phyloP scores from a whole-genome alignment of 2,888 invertebrate genomes.

The Cremastinae sp. region DNA sequence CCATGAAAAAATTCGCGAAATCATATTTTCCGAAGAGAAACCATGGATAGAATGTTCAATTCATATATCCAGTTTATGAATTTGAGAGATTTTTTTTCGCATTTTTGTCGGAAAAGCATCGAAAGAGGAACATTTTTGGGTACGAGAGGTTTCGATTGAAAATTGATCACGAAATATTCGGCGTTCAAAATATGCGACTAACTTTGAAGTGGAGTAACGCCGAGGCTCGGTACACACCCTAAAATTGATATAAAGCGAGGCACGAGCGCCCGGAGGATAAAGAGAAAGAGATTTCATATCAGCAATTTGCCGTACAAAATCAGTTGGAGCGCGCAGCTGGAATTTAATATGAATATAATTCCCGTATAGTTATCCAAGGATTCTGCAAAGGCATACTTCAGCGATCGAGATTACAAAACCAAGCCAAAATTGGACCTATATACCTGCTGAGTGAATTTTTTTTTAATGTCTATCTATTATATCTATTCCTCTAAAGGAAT shows the following conservation, averaged over 20 bases:
- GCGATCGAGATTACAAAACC: conserved; percentile 7
- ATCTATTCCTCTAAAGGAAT: too few relatives aligned
- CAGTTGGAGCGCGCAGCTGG: conserved; percentile 41
- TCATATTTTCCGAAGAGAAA: too few relatives aligned
- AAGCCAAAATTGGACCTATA: neutral
- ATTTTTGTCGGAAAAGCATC: too few relatives aligned
- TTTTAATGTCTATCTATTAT: too few relatives aligned
- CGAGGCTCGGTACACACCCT: neutral
- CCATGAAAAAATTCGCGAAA: too few relatives aligned
- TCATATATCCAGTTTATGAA: too few relatives aligned
- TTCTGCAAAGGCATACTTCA: conserved; percentile 10
- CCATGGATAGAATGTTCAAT: too few relatives aligned
- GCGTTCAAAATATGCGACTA: conserved; percentile 33
- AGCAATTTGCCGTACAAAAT: conserved; percentile 31
- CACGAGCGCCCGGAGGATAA: neutral
- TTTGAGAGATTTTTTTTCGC: too few relatives aligned
- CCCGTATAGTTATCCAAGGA: conserved; percentile 22
- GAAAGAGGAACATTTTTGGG: too few relatives aligned
- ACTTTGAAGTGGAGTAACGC: conserved; percentile 41
- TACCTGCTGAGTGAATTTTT: too few relatives aligned
- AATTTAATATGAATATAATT: conserved; percentile 62
- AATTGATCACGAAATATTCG: too few relatives aligned
- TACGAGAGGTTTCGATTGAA: too few relatives aligned
- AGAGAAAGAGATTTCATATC: conserved; percentile 23
- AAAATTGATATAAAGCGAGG: conserved; percentile 10